Evolutionary conservation across 2,113 vertebrate genomes (phyloP).

Genomic region (Eulemur macaco): DNA sequence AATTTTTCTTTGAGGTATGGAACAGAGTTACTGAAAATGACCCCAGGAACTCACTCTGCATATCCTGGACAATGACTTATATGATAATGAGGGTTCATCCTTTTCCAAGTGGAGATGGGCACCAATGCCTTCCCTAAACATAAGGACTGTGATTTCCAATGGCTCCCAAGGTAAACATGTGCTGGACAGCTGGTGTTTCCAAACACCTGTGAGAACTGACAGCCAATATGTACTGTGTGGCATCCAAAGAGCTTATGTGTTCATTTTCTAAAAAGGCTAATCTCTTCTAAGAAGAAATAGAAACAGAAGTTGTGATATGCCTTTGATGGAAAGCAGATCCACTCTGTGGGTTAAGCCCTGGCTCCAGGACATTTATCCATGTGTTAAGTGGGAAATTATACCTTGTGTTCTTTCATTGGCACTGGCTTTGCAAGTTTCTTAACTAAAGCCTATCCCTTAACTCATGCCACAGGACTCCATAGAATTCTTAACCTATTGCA

Average conservation of each 20-base stretch:
- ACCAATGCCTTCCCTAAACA: not conserved
- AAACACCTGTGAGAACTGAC: not conserved
- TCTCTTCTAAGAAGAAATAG: not conserved
- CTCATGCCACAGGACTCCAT: not conserved
- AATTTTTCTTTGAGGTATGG: not conserved
- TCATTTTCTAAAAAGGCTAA: not conserved
- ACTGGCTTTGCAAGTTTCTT: not conserved
- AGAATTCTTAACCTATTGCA: not conserved
- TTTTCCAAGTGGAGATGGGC: not conserved
- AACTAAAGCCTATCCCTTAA: not conserved
- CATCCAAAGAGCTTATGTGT: not conserved
- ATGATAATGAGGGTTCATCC: not conserved
- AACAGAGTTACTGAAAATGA: not conserved
- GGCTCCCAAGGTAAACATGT: not conserved
- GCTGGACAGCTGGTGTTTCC: not conserved
- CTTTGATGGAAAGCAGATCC: not conserved
- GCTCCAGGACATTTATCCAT: not conserved
- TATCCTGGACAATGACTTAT: not conserved
- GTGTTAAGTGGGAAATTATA: not conserved
- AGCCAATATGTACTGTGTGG: not conserved
- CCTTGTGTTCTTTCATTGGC: not conserved
- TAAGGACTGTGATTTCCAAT: not conserved
- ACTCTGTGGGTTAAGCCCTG: not conserved
- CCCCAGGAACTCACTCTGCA: not conserved
- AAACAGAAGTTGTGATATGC: not conserved